Evolutionary conservation across 92 coral and sea anemone species (phyloP).

Genomic region (Ricordea florida): DNA sequence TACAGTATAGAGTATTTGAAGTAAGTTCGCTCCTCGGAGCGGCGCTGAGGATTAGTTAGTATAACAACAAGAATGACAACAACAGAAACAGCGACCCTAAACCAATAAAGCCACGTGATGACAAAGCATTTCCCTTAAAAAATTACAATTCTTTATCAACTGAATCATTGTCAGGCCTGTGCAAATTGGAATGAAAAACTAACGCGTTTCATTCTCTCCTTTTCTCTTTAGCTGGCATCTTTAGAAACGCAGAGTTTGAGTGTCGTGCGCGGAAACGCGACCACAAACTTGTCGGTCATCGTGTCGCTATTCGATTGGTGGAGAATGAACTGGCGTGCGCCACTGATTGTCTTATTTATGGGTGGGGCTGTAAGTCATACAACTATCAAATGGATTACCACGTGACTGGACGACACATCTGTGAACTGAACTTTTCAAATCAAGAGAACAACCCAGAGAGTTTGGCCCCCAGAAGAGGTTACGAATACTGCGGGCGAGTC

Average conservation of each 20-base stretch:
- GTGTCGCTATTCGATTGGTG: constrained; percentile 47
- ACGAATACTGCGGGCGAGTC: constrained; percentile 56
- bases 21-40: too few species aligned
- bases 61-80: too few species aligned
- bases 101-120: too few species aligned
- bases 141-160: too few species aligned
- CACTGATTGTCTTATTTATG: constrained; percentile 55
- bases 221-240: constrained; percentile 9
- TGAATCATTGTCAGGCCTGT: too few species aligned
- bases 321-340: constrained; percentile 61
- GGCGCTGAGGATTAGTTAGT: too few species aligned
- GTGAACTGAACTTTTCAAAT: constrained; percentile 24
- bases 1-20: too few species aligned
- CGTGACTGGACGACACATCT: neutral
- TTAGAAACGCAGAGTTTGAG: constrained; percentile 48
- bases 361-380: constrained; percentile 44
- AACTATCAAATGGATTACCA: constrained; percentile 32
- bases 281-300: constrained; percentile 25
- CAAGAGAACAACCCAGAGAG: constrained; percentile 19
- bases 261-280: constrained; percentile 55
- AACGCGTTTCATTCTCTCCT: neutral
- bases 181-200: too few species aligned
- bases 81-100: too few species aligned
- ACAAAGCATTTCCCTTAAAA: too few species aligned
- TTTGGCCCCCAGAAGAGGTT: constrained; percentile 27